Evolutionary conservation across 2,888 invertebrate genomes (phyloP).

Genomic region (Cheilosia soror): DNA sequence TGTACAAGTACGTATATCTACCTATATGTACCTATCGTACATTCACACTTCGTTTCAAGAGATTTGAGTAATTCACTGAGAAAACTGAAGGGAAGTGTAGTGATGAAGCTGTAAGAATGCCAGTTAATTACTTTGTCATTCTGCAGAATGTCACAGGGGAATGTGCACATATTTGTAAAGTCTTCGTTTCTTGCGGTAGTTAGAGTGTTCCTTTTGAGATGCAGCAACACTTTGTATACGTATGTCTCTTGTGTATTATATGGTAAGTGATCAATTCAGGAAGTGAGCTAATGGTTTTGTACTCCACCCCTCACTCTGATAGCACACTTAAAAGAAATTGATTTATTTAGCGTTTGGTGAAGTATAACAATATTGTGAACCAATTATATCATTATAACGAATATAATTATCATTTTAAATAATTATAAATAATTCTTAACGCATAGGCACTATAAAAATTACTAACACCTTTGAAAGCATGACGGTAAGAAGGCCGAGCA

Average conservation of each 20-base stretch:
- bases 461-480: too few relatives aligned
- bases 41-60: conserved; percentile 49
- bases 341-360: not conserved
- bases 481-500: too few relatives aligned
- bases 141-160: conserved; percentile 50
- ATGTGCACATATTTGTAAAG: conserved; percentile 30
- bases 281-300: not conserved
- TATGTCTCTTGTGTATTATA: not conserved
- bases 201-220: conserved; percentile 6
- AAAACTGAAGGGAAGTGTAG: conserved; percentile 20
- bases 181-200: conserved; percentile 21
- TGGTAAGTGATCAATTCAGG: not conserved
- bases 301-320: not conserved
- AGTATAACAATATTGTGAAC: too few relatives aligned
- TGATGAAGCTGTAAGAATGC: conserved; percentile 42
- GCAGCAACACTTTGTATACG: not conserved
- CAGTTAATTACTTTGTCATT: conserved; percentile 69
- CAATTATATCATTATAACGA: too few relatives aligned
- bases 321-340: not conserved
- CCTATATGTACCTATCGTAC: not conserved
- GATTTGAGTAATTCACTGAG: conserved; percentile 51
- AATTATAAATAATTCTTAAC: too few relatives aligned
- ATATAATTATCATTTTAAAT: too few relatives aligned
- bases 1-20: not conserved
- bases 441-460: too few relatives aligned